These are phyloP conservation scores for Dromas ardeola DNA, from an alignment of 2,113 vertebrate species.

Conservation along the genomic window DNA sequence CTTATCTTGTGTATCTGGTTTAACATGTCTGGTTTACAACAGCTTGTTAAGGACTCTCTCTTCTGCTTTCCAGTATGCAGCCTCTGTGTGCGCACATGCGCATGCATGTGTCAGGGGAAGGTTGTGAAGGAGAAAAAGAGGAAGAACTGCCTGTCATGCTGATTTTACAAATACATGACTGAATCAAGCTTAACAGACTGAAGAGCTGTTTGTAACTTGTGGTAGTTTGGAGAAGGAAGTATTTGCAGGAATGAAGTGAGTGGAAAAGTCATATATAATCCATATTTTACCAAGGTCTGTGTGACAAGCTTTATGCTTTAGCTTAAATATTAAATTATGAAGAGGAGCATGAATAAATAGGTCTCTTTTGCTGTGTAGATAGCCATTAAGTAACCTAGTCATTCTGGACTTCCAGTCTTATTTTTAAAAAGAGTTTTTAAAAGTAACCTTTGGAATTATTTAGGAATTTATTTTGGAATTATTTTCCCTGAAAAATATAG, in stretches of 20 bases:
- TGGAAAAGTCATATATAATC: not conserved
- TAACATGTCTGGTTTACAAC: conserved; percentile 21
- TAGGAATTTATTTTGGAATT: not conserved
- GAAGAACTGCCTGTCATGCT: not conserved
- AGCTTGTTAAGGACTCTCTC: conserved; percentile 29
- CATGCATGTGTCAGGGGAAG: not conserved
- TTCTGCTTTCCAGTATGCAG: conserved; percentile 25
- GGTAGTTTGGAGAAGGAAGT: not conserved
- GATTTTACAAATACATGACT: not conserved
- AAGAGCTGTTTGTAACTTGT: not conserved
- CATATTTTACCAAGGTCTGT: not conserved
- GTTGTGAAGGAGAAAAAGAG: conserved; percentile 33
- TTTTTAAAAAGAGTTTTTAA: not conserved
- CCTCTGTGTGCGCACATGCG: not conserved
- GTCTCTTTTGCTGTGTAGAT: not conserved
- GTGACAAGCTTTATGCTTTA: not conserved
- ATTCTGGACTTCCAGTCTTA: not conserved
- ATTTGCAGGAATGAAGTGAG: not conserved
- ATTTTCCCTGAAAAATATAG: not conserved
- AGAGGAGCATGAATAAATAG: not conserved
- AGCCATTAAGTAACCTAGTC: not conserved
- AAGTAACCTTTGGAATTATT: not conserved
- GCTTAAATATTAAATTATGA: not conserved
- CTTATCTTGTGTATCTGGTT: conserved; percentile 3
- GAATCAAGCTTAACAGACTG: not conserved